Base-by-base conservation (phyloP, 1,140 invertebrate species). In the Batillaria attramentaria region DNA sequence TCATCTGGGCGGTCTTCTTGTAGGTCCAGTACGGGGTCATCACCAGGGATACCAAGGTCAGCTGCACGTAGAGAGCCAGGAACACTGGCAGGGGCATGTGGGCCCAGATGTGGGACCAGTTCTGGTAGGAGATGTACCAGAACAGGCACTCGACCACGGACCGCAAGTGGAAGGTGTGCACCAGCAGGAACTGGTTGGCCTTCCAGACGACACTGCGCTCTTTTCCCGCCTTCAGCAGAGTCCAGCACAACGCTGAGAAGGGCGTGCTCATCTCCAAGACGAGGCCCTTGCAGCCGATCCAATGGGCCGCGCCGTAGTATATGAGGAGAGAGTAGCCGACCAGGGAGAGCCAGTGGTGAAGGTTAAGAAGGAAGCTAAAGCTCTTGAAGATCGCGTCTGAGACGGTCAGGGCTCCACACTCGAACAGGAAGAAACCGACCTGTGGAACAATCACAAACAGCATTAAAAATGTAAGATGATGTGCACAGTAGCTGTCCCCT, bases 11-110 rank as follows among this genome's bases (percentile, higher is more conserved):
- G 0, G 89, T 90, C 81, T 90, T 90, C 80, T 88, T 88, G 82
- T 87, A 90, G 2, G 88, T 89, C 89, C 89, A 90, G 81, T 89
- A 90, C 24, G 89, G 89, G 39, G 89, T 90, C 85, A 90, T 87
- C 1, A 89, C 54, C 57, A 90, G 84, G 1, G 85, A 86, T 3
- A 89, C 81, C 2, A 89, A 73, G 10, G 70, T 41, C 13, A 90
- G 80, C 69, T 88, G 87, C 18, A 78, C 73, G 68, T 88, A 87
- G 0, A 89, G 76, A 13, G 80, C 77, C 2, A 84, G 66, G 65
- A 88, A 88, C n/a, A 86, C 79, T 0, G 82, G 37, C 3, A 76
- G 24, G 6, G 88, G 87, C 86, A 90, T 88, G 33, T 73, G 65
- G 4, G 69, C 70, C 79, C 81, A 86, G 37, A 89, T 85, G 66